phyloP scores from a whole-genome alignment of 2,888 invertebrate genomes.

The Agonopterix subpropinquella region DNA sequence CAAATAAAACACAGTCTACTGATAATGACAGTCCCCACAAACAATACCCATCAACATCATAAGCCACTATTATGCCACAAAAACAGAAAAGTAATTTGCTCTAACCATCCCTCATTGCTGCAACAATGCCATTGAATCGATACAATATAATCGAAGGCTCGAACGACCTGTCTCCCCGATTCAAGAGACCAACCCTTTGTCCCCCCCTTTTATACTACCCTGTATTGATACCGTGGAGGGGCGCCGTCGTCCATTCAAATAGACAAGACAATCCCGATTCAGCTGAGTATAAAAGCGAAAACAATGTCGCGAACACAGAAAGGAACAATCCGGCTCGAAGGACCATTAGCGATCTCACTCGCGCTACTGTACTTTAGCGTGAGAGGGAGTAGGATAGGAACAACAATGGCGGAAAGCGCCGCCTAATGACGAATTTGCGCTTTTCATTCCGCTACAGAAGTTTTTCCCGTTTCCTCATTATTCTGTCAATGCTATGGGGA shows the following conservation, averaged over 20 bases:
- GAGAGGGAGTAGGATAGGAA: conserved; percentile 39
- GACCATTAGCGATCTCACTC: conserved; percentile 60
- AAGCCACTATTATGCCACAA: conserved; percentile 31
- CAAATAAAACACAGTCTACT: too few species aligned
- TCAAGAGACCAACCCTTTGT: conserved; percentile 75
- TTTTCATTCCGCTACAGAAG: conserved; percentile 76
- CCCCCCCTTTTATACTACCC: conserved; percentile 69
- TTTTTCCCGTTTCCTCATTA: conserved; percentile 75
- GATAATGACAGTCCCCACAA: neutral
- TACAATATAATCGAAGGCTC: conserved; percentile 62
- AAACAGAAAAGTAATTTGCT: conserved; percentile 72
- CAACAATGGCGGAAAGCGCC: conserved; percentile 73
- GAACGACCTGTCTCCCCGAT: conserved; percentile 72
- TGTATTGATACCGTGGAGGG: conserved; percentile 73
- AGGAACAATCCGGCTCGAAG: conserved; percentile 73
- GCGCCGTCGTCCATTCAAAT: conserved; percentile 69
- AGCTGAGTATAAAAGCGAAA: conserved; percentile 72
- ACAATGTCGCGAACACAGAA: conserved; percentile 76
- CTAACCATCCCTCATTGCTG: conserved; percentile 67
- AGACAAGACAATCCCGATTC: conserved; percentile 76
- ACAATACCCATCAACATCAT: conserved; percentile 17
- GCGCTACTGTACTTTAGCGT: conserved; percentile 20
- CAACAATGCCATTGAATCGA: conserved; percentile 68
- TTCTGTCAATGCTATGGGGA: conserved; percentile 66
- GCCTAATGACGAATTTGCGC: conserved; percentile 77